Percentiles rank a stretch among this genome's conserved stretches.
Conservation (phyloP, 2,888 invertebrate species). For the Cheilosia impressa region DNA sequence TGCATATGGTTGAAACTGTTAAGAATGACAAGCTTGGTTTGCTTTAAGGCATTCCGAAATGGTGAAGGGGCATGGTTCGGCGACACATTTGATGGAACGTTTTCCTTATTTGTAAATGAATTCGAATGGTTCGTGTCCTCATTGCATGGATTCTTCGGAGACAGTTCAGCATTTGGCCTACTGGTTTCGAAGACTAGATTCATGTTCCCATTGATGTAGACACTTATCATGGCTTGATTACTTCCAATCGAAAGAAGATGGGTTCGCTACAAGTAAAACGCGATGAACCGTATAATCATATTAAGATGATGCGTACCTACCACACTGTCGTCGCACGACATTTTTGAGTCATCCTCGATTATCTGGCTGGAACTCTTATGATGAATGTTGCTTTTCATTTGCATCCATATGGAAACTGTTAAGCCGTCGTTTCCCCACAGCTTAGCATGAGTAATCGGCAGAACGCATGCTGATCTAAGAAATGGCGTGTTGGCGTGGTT, state of each 20-base stretch:
- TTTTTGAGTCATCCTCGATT: slow-evolving; percentile 80
- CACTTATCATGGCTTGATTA: slow-evolving; percentile 81
- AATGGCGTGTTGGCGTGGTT: slow-evolving; percentile 80
- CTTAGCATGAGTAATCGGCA: slow-evolving; percentile 81
- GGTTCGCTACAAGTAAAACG: slow-evolving; percentile 77
- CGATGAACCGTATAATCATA: neutral
- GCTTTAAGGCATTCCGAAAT: slow-evolving; percentile 81
- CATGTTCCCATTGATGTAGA: slow-evolving; percentile 81
- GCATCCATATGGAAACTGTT: slow-evolving; percentile 82
- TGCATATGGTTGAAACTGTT: slow-evolving; percentile 82
- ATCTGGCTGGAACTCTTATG: slow-evolving; percentile 79
- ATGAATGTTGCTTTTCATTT: slow-evolving; percentile 78
- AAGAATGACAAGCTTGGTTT: slow-evolving; percentile 81
- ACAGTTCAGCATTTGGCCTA: slow-evolving; percentile 80
- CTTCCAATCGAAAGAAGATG: slow-evolving; percentile 83
- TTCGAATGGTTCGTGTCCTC: slow-evolving; percentile 28
- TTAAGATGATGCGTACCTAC: slow-evolving; percentile 74
- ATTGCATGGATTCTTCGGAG: slow-evolving; percentile 57
- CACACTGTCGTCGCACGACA: slow-evolving; percentile 79
- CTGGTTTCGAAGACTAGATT: slow-evolving; percentile 81
- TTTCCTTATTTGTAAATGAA: slow-evolving; percentile 60
- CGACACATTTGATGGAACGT: slow-evolving; percentile 53
- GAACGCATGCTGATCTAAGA: slow-evolving; percentile 81
- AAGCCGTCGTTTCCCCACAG: slow-evolving; percentile 82
- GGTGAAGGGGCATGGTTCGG: slow-evolving; percentile 71